Base-by-base conservation (phyloP, 2,888 invertebrate genomes). In the Pseudoips prasinana region DNA sequence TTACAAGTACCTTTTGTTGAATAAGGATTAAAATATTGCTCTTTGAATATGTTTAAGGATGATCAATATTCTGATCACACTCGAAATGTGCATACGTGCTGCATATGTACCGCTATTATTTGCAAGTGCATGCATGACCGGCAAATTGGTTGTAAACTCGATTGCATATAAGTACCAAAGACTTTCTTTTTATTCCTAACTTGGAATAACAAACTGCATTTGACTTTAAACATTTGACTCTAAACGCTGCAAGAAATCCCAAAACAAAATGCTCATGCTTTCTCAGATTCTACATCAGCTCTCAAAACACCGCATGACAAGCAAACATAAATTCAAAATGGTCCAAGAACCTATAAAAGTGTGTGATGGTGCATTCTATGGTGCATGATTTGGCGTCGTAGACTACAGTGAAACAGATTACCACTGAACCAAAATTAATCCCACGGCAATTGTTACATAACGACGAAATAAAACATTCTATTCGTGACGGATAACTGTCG, bases 201-300 rank as follows among this genome's bases (percentile, higher is more conserved):
- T 32, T 30, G 33, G 19, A 69, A n/a, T n/a, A 20, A 81, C 85
- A 86, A 87, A 87, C 87, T 86, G 86, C 87, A 86, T 74, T 87
- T 86, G 86, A 86, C 86, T 75, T 64, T 46, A 55, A n/a, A 50
- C 48, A 64, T 58, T 41, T 39, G 34, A 46, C 29, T 50, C 52
- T 59, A 58, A 40, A 44, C 40, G 44, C 58, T 64, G 48, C 55
- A 57, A 56, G 48, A 46, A 37, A 50, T 58, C 47, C 39, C 33
- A 39, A 48, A 48, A 48, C 47, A 56, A 51, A 58, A 47, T 43
- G 48, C 59, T 59, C 71, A 71, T 73, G 74, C 73, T 59, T 58
- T 53, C 58, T 64, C 59, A 57, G 49, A 29, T 35, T 10, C 18
- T 39, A 42, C 45, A 41, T 36, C 38, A 58, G 65, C 67, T n/a